Conservation (phyloP, 1,140 invertebrate species). For the Anastrepha ludens region DNA sequence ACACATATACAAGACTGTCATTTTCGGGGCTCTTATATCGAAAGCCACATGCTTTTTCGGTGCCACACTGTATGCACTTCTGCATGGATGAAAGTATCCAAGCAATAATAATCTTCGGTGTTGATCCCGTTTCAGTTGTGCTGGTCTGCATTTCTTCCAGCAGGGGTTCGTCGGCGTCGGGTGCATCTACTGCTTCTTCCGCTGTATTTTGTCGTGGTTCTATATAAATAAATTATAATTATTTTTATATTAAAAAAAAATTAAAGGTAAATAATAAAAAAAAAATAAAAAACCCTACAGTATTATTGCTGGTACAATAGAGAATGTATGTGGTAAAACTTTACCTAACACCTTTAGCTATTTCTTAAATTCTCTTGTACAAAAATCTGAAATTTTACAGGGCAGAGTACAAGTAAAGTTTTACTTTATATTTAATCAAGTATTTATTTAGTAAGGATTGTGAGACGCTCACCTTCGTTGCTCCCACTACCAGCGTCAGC, state of each 20-base stretch:
- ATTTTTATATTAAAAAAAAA: background rate
- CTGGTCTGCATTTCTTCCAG: conserved; percentile 62
- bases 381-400: too few species aligned
- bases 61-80: conserved; percentile 67
- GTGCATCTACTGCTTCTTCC: conserved; percentile 49
- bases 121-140: conserved; percentile 59
- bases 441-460: background rate
- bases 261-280: background rate
- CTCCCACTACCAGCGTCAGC: conserved; percentile 58
- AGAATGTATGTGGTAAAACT: background rate
- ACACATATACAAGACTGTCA: conserved; percentile 66
- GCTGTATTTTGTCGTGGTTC: background rate
- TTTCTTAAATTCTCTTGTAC: too few species aligned
- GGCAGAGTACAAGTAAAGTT: background rate
- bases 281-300: background rate
- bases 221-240: background rate
- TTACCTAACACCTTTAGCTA: background rate
- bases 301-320: background rate
- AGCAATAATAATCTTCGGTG: conserved; percentile 65
- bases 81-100: conserved; percentile 66
- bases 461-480: conserved; percentile 65
- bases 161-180: conserved; percentile 63
- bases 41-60: conserved; percentile 67
- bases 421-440: conserved; percentile 34
- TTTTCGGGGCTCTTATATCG: conserved; percentile 63